Evolutionary conservation across 2,888 invertebrate genomes (phyloP).

Genomic region (Sminthurides aquaticus): DNA sequence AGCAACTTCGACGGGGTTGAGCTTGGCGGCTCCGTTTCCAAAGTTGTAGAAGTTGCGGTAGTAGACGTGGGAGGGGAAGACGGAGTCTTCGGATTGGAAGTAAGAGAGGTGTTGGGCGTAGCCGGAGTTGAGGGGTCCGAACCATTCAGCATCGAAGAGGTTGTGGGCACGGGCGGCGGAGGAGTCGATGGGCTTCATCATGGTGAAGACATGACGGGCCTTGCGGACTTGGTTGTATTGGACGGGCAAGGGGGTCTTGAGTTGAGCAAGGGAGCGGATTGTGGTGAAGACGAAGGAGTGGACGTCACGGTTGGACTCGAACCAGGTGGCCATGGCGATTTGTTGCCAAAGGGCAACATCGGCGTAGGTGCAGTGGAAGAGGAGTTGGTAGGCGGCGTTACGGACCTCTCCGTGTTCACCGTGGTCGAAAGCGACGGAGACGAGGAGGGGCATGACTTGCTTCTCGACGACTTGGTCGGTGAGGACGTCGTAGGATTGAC

Average conservation of each 20-base stretch:
- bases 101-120: background rate
- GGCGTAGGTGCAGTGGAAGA: conserved; percentile 44
- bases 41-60: conserved; percentile 22
- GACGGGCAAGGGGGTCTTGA: background rate
- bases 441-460: conserved; percentile 40
- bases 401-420: too few species aligned
- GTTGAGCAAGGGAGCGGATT: too few species aligned
- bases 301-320: conserved; percentile 45
- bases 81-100: background rate
- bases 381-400: too few species aligned
- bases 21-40: conserved; percentile 16
- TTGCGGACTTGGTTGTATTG: background rate
- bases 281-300: too few species aligned
- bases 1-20: conserved; percentile 17
- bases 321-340: conserved; percentile 46
- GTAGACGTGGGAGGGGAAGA: conserved; percentile 11
- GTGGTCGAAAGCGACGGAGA: conserved; percentile 45
- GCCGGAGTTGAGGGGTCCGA: background rate
- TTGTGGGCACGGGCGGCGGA: background rate
- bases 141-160: background rate
- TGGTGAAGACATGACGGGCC: background rate
- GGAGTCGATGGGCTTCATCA: background rate
- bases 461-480: conserved; percentile 35
- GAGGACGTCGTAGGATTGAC: too few species aligned
- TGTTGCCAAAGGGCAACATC: conserved; percentile 45